A percentile compares a stretch with the other conserved stretches of the same genome.
Conservation (phyloP, 2,113 vertebrate genomes). For the Bufo bufo region DNA sequence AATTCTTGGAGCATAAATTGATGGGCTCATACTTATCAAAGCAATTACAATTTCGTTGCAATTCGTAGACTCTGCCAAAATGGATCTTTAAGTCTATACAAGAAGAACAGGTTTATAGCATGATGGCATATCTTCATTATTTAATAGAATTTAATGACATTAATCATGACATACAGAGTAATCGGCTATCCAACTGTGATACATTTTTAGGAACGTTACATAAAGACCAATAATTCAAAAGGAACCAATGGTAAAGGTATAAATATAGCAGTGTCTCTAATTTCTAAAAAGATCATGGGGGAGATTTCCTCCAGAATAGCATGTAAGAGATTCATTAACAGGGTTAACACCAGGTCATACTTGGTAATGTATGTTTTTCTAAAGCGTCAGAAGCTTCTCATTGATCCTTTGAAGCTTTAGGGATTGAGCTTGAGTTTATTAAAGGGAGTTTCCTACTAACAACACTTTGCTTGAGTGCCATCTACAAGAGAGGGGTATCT, state of each 20-base stretch:
- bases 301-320: background rate
- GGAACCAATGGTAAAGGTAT: background rate
- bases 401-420: too few relatives aligned
- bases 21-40: conserved; percentile 49
- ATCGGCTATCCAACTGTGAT: background rate
- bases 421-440: too few relatives aligned
- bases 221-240: background rate
- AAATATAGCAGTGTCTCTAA: background rate
- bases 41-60: conserved; percentile 46
- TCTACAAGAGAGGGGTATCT: too few relatives aligned
- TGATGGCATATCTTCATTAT: conserved; percentile 21
- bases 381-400: too few relatives aligned
- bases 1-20: conserved; percentile 55
- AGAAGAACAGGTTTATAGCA: conserved; percentile 27
- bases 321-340: too few relatives aligned
- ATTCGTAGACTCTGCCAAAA: conserved; percentile 22
- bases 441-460: too few relatives aligned
- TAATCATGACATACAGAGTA: background rate
- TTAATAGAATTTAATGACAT: conserved; percentile 14
- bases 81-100: conserved; percentile 29
- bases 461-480: too few relatives aligned
- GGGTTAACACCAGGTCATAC: too few relatives aligned
- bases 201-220: background rate
- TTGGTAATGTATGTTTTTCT: too few relatives aligned
- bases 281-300: background rate